Conservation (phyloP, 2,888 invertebrate genomes). For the Trachelus stipa region DNA sequence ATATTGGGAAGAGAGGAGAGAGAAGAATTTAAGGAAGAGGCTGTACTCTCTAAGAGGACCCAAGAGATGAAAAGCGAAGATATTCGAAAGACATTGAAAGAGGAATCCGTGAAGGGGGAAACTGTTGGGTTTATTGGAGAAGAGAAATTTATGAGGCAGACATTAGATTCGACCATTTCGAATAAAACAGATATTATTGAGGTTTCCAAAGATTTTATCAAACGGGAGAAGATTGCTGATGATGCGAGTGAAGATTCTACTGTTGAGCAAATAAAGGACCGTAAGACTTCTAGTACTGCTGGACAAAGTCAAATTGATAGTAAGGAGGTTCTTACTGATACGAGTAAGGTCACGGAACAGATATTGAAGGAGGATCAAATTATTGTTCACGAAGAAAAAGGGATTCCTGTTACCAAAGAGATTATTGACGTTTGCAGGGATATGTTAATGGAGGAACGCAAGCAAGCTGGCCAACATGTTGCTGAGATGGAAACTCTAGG, state of each 20-base stretch:
- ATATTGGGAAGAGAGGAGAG: background rate
- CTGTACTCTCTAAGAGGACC: background rate
- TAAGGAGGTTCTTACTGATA: background rate
- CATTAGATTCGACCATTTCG: slow-evolving; percentile 26
- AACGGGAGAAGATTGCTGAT: slow-evolving; percentile 17
- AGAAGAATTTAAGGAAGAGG: background rate
- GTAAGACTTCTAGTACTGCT: background rate
- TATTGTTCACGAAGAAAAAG: background rate
- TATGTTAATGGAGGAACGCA: background rate
- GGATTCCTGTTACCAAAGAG: background rate
- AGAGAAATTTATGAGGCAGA: background rate
- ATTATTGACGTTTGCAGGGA: background rate
- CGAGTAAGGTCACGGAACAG: background rate
- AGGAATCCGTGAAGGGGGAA: background rate
- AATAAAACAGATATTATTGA: slow-evolving; percentile 13
- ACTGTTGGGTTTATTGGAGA: background rate
- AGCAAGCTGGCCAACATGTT: background rate
- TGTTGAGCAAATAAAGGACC: background rate
- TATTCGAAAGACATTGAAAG: background rate
- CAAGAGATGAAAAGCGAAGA: background rate
- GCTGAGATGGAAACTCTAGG: background rate
- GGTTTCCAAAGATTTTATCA: slow-evolving; percentile 23
- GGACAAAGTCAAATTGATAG: background rate
- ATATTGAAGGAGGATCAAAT: background rate
- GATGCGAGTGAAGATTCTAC: background rate